A percentile compares a stretch with the other conserved stretches of the same genome.
Conservation (phyloP, 2,113 vertebrate genomes). For the Microcebus jonahi region DNA sequence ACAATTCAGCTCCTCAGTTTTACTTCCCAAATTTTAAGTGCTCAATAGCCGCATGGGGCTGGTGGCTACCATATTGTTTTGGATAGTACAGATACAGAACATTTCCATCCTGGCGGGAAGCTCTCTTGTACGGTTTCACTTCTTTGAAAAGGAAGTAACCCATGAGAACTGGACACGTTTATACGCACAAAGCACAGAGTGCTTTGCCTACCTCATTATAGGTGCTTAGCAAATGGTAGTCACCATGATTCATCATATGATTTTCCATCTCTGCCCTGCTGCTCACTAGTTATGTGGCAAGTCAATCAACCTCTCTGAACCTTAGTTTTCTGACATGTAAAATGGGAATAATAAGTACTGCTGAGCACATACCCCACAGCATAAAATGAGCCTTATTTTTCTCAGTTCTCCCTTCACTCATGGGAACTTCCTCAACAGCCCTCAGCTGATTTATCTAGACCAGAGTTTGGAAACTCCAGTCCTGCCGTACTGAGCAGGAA, state of each 20-base stretch:
- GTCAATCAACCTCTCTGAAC: conserved; percentile 16
- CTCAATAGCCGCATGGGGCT: neutral
- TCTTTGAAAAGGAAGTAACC: neutral
- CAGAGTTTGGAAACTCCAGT: neutral
- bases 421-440: neutral
- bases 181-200: neutral
- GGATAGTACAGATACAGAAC: neutral
- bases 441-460: neutral
- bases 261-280: neutral
- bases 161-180: neutral
- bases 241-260: neutral
- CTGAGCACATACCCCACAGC: neutral
- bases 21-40: neutral
- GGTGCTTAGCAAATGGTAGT: neutral
- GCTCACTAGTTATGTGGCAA: neutral
- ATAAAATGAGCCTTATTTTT: neutral
- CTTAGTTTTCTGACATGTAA: conserved; percentile 49
- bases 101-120: neutral
- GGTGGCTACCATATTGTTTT: neutral
- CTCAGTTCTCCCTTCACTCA: neutral
- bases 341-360: neutral
- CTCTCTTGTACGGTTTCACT: neutral
- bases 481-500: neutral
- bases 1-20: neutral
- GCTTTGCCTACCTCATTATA: neutral